Conservation (phyloP, 1,140 invertebrate species). For the Trichonephila clavipes region DNA sequence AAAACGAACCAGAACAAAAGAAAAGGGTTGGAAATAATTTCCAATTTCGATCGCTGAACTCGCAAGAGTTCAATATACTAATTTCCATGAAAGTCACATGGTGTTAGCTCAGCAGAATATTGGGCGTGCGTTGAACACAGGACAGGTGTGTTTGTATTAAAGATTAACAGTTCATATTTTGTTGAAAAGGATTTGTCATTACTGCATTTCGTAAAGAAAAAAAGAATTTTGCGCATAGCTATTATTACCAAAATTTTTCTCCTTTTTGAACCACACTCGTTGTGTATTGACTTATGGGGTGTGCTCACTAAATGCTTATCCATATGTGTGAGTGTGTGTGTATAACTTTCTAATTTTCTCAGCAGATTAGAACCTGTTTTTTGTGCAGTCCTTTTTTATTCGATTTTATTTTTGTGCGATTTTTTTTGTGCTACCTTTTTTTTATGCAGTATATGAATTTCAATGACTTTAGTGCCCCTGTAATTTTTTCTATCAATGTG, state of each 20-base stretch:
- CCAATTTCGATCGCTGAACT: conserved; percentile 45
- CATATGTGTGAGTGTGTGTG: too few species aligned
- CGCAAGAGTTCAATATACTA: conserved; percentile 31
- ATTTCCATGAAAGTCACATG: not conserved
- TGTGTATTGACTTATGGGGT: too few species aligned
- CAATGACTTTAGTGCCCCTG: too few species aligned
- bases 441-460: too few species aligned
- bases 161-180: not conserved
- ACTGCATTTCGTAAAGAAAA: not conserved
- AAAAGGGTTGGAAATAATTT: conserved; percentile 2
- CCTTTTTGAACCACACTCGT: too few species aligned
- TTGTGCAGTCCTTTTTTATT: too few species aligned
- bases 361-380: too few species aligned
- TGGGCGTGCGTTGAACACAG: not conserved
- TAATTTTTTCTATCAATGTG: too few species aligned
- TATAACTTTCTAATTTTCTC: too few species aligned
- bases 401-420: too few species aligned
- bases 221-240: not conserved
- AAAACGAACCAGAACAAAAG: not conserved
- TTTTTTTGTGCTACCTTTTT: too few species aligned
- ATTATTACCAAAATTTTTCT: not conserved
- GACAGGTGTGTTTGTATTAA: not conserved
- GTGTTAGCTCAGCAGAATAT: not conserved
- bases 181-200: not conserved
- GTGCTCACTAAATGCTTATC: too few species aligned